Evolutionary conservation across 2,113 vertebrate genomes (phyloP).

Genomic region (Dipodomys stephensi): DNA sequence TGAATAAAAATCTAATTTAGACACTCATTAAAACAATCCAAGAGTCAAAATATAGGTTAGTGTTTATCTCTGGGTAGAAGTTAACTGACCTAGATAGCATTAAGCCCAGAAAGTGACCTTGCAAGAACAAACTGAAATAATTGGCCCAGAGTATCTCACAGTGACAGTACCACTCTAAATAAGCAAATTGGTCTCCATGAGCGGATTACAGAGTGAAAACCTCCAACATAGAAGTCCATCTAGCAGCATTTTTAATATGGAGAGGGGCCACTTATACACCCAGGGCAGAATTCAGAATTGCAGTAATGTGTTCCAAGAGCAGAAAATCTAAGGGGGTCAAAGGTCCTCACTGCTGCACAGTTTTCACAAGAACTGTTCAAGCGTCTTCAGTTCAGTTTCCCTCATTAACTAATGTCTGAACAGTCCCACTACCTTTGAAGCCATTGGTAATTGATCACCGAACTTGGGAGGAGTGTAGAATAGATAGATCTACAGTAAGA

Average conservation of each 20-base stretch:
- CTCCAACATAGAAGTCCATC: conserved; percentile 47
- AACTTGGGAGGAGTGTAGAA: background rate
- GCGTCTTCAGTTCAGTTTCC: background rate
- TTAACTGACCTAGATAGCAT: background rate
- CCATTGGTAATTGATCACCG: background rate
- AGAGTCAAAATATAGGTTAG: background rate
- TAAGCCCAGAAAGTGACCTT: conserved; percentile 46
- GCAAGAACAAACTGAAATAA: background rate
- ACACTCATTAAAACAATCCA: background rate
- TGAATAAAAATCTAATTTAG: conserved; percentile 13
- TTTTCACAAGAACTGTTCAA: background rate
- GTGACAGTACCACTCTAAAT: background rate
- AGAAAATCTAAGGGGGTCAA: conserved; percentile 34
- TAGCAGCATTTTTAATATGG: background rate
- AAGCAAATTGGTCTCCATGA: background rate
- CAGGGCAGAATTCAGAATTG: conserved; percentile 40
- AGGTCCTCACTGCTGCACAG: background rate
- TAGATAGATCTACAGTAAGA: background rate
- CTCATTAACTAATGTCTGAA: conserved; percentile 45
- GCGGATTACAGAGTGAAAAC: background rate
- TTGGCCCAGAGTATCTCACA: background rate
- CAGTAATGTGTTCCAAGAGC: conserved; percentile 33
- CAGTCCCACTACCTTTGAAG: background rate
- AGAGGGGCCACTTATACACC: background rate
- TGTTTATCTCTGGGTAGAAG: background rate